phyloP scores from a whole-genome alignment of 1,140 invertebrate genomes.

The Microplitis mediator region DNA sequence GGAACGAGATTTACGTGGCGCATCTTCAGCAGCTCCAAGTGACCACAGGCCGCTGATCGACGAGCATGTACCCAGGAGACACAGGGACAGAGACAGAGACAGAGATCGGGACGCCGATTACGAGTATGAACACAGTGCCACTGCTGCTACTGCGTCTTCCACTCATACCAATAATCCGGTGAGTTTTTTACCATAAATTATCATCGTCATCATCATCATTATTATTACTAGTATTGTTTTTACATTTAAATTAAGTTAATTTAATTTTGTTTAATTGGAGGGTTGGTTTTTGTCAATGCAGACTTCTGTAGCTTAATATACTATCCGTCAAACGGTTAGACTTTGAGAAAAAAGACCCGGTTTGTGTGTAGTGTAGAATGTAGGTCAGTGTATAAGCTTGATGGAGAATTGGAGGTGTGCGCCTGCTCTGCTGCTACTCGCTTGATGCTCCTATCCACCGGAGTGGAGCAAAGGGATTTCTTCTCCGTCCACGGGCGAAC shows the following conservation, averaged over 20 bases:
- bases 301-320: background rate
- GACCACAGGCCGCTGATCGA: constrained; percentile 38
- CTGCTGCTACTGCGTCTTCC: constrained; percentile 41
- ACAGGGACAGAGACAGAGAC: too few relatives aligned
- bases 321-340: background rate
- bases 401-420: constrained; percentile 35
- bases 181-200: constrained; percentile 30
- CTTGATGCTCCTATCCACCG: background rate
- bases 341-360: constrained; percentile 45
- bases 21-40: background rate
- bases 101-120: constrained; percentile 40
- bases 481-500: constrained; percentile 53
- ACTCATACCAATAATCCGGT: constrained; percentile 50
- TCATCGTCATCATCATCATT: too few relatives aligned
- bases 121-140: constrained; percentile 45
- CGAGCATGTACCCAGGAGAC: constrained; percentile 40
- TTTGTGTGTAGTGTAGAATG: constrained; percentile 50
- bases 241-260: background rate
- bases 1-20: constrained; percentile 26
- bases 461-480: constrained; percentile 27
- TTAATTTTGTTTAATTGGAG: background rate
- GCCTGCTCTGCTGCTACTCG: constrained; percentile 7
- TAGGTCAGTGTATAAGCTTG: constrained; percentile 61
- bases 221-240: background rate
- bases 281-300: background rate